Evolutionary conservation across 2,888 invertebrate species (phyloP).

Genomic region (Perithous albicinctus): DNA sequence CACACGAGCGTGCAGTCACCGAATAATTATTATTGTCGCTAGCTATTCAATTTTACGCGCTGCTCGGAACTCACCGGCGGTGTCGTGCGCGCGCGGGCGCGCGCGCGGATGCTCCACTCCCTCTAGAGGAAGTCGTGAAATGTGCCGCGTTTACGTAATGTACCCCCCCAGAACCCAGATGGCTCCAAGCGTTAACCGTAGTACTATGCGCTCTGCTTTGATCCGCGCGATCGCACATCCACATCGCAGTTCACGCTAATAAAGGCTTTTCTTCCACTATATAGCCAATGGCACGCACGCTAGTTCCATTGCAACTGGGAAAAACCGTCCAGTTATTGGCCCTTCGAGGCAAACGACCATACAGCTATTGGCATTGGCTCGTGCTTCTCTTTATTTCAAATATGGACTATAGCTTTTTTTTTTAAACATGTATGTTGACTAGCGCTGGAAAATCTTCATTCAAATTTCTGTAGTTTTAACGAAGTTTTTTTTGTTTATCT

Average conservation of each 20-base stretch:
- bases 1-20: conserved; percentile 59
- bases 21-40: conserved; percentile 75
- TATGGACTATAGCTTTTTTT: too few relatives aligned
- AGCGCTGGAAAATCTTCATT: too few relatives aligned
- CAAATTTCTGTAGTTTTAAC: too few relatives aligned
- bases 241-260: conserved; percentile 1
- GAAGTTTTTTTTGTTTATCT: too few relatives aligned
- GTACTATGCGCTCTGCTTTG: conserved; percentile 23
- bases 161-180: background rate
- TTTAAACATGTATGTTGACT: background rate
- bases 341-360: background rate
- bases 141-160: conserved; percentile 76
- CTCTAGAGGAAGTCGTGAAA: conserved; percentile 76
- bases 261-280: conserved; percentile 7
- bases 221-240: conserved; percentile 13
- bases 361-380: background rate
- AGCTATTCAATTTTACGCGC: conserved; percentile 71
- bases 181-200: background rate
- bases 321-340: background rate
- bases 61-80: conserved; percentile 41
- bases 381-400: too few relatives aligned
- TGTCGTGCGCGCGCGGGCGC: conserved; percentile 70
- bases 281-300: background rate
- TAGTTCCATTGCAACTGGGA: background rate
- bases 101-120: conserved; percentile 79